phyloP scores from a whole-genome alignment of 1,140 invertebrate genomes.

The Papilio aristodemus region DNA sequence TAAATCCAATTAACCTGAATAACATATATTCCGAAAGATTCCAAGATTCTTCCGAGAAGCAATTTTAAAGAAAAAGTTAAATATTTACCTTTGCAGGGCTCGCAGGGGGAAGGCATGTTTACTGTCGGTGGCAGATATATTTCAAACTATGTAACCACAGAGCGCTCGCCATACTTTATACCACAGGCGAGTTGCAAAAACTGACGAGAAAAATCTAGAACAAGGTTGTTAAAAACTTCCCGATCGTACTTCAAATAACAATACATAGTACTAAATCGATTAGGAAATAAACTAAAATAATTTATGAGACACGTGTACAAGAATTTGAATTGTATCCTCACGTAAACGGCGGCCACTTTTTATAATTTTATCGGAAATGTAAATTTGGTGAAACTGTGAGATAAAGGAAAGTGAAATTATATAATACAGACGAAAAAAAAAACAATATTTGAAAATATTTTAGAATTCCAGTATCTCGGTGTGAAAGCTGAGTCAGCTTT shows the following conservation, averaged over 20 bases:
- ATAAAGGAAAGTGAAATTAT: too few species aligned
- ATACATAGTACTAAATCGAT: background rate
- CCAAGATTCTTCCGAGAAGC: background rate
- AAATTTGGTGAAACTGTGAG: too few species aligned
- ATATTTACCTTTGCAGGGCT: constrained; percentile 68
- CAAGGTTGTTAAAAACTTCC: constrained; percentile 51
- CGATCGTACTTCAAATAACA: background rate
- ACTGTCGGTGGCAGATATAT: constrained; percentile 38
- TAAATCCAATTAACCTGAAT: too few species aligned
- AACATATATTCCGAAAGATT: too few species aligned
- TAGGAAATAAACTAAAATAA: background rate
- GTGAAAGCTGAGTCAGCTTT: too few species aligned
- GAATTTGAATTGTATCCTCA: too few species aligned
- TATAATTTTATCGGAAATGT: too few species aligned
- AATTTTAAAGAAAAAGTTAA: background rate
- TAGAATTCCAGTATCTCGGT: too few species aligned
- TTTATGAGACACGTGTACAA: background rate
- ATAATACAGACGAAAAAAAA: too few species aligned
- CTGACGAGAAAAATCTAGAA: constrained; percentile 45
- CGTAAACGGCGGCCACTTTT: too few species aligned
- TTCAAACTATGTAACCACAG: constrained; percentile 46
- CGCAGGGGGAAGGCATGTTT: constrained; percentile 69
- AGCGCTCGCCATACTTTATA: constrained; percentile 55
- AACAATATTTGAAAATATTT: too few species aligned
- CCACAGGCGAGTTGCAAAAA: constrained; percentile 47